Base-by-base conservation (phyloP, 2,888 invertebrate genomes). In the Calephelis perditalis region DNA sequence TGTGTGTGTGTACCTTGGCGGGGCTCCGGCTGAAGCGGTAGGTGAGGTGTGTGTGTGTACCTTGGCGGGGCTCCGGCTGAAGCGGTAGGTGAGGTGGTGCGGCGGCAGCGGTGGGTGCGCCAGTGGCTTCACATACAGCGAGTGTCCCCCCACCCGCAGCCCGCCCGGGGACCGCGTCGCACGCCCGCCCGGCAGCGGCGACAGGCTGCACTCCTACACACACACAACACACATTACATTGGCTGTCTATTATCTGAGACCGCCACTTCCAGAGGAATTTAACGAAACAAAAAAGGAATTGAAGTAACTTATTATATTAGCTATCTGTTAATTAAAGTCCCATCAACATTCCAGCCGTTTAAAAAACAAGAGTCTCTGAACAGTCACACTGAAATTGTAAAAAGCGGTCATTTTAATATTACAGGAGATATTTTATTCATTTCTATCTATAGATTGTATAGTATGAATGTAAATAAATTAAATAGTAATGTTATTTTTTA, bases 21-120 rank as follows among this genome's bases (percentile, higher is more conserved):
- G 97, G 97, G 82, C 97, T 97, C 68, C 95, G 93, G 79, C 95
- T 37, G 37, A 37, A 5, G 37, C 7, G 7, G 37, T 7, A 37
- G 7, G 7, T 7, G 7, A 37, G 7, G 10, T 6, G 43, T 8
- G 15, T 9, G 8, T 5, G 15, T 12, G 8, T 84, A 96, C 96
- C 93, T 96, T 96, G 46, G 96, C 96, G 10, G 97, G 97, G 82
- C 97, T 97, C 68, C 95, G 93, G 79, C 95, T 96, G 86, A 98
- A 96, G 73, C 94, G 94, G 85, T 97, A 98, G 60, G 94, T 93
- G 77, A 93, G 91, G 67, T 92, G 92, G 63, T 92, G 91, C 58
- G 91, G 89, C 45, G 82, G 79, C 36, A 91, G 91, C 59, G 88
- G 75, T 78, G 91, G 75, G 75, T 89, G 71, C 57, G 86, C 82